phyloP scores from a whole-genome alignment of 1,140 invertebrate genomes.

The Spodoptera frugiperda region DNA sequence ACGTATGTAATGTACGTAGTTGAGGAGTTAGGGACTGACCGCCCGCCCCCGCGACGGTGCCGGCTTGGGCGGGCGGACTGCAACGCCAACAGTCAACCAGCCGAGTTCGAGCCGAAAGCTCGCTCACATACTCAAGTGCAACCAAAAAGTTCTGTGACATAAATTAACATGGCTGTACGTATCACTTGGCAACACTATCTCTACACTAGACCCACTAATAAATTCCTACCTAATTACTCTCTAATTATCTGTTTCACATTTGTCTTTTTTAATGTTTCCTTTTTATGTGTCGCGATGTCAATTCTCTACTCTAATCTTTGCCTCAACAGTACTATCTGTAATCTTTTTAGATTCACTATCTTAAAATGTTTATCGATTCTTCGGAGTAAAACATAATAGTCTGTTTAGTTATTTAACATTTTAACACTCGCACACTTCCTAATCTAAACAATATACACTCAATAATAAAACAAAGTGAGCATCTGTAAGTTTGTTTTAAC shows the following conservation, averaged over 20 bases:
- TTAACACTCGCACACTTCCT: neutral
- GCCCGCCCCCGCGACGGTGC: constrained; percentile 66
- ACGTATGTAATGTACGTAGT: constrained; percentile 34
- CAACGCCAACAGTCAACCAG: constrained; percentile 65
- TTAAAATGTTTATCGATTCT: neutral
- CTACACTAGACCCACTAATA: constrained; percentile 22
- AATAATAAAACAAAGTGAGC: constrained; percentile 22
- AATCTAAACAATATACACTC: constrained; percentile 10
- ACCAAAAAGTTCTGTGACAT: constrained; percentile 58
- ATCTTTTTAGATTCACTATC: neutral
- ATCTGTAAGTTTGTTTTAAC: constrained; percentile 28
- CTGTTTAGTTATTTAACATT: neutral
- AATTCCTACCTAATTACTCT: neutral
- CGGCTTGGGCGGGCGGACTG: constrained; percentile 70
- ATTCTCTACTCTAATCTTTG: neutral
- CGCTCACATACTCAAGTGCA: constrained; percentile 57
- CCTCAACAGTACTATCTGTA: neutral
- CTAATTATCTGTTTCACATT: neutral
- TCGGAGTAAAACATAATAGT: neutral
- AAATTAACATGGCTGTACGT: constrained; percentile 75
- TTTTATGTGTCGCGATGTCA: neutral
- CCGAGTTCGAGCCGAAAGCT: constrained; percentile 72
- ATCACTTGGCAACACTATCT: constrained; percentile 21
- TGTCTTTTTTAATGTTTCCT: neutral
- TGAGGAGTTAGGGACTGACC: constrained; percentile 27